These are phyloP conservation scores for Sylvilagus bachmani DNA, from an alignment of 2,113 vertebrate species.

Conservation along the genomic window DNA sequence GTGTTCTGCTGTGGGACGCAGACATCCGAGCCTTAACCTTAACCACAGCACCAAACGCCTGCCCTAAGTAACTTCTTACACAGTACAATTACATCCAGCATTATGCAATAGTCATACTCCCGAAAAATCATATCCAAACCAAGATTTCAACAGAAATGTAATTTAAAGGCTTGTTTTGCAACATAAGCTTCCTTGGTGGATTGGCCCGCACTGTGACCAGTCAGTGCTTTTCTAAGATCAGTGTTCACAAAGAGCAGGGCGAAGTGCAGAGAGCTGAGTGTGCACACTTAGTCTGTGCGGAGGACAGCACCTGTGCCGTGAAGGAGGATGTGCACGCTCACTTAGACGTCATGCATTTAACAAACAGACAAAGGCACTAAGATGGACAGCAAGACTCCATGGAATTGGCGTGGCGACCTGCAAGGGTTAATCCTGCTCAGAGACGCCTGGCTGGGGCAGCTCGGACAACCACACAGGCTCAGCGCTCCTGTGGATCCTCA, in stretches of 20 bases:
- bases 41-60: too few relatives aligned
- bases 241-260: not conserved
- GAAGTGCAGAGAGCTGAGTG: not conserved
- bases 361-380: constrained; percentile 5
- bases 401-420: not conserved
- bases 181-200: not conserved
- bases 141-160: not conserved
- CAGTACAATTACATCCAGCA: constrained; percentile 11
- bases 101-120: not conserved
- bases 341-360: not conserved
- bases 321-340: not conserved
- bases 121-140: constrained; percentile 5
- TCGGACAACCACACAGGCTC: not conserved
- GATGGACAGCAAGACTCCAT: not conserved
- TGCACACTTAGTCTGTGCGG: not conserved
- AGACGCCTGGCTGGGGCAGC: not conserved
- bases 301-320: not conserved
- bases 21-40: too few relatives aligned
- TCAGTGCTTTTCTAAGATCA: constrained; percentile 26
- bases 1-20: too few relatives aligned
- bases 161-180: constrained; percentile 36
- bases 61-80: not conserved
- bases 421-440: not conserved
- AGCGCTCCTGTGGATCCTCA: constrained; percentile 25
- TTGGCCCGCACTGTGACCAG: not conserved